Percentiles rank a stretch among this genome's conserved stretches.
phyloP scores from a whole-genome alignment of 2,888 invertebrate genomes.

The Hypomecis punctinalis region DNA sequence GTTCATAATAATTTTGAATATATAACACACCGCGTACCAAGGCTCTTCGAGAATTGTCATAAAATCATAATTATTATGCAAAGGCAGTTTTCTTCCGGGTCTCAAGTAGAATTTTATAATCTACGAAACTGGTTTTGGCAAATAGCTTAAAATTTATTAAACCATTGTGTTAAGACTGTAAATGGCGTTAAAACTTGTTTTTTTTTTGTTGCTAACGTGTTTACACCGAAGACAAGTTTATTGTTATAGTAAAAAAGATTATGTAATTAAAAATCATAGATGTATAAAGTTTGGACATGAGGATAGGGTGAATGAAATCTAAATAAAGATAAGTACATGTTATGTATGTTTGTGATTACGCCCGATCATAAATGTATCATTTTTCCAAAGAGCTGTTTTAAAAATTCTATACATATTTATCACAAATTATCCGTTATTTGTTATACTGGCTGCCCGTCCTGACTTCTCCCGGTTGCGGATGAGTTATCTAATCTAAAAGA shows the following conservation, averaged over 20 bases:
- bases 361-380: too few relatives aligned
- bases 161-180: slow-evolving; percentile 5
- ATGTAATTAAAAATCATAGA: not conserved
- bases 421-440: too few relatives aligned
- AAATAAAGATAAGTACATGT: not conserved
- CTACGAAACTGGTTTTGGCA: slow-evolving; percentile 12
- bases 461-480: too few relatives aligned
- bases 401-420: too few relatives aligned
- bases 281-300: not conserved
- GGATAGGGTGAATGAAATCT: not conserved
- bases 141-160: slow-evolving; percentile 7
- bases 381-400: too few relatives aligned
- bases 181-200: slow-evolving; percentile 8
- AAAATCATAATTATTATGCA: slow-evolving; percentile 25
- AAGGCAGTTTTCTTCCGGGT: slow-evolving; percentile 33
- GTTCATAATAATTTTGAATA: not conserved
- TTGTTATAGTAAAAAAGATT: slow-evolving; percentile 4
- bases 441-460: too few relatives aligned
- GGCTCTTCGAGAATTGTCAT: slow-evolving; percentile 24
- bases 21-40: slow-evolving; percentile 19
- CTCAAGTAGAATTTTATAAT: slow-evolving; percentile 14
- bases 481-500: too few relatives aligned
- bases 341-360: too few relatives aligned
- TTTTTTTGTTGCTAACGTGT: slow-evolving; percentile 1
- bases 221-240: not conserved